phyloP scores from a whole-genome alignment of 2,113 vertebrate species.

The Lutjanus erythropterus region DNA sequence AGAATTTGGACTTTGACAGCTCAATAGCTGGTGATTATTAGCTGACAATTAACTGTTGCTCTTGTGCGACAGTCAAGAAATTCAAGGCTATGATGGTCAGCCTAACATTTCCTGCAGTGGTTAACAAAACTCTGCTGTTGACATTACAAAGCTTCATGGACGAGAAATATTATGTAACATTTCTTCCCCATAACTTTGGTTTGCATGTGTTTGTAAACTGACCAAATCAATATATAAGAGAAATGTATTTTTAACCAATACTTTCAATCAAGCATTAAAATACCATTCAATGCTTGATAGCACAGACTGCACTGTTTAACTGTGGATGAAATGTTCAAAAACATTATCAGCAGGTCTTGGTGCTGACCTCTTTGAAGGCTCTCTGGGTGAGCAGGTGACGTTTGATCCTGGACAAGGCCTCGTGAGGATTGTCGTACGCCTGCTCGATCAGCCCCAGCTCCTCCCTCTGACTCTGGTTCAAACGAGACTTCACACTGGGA shows the following conservation, averaged over 20 bases:
- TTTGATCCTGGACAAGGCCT: constrained; percentile 98
- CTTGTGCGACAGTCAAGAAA: not conserved
- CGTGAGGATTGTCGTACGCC: constrained; percentile 98
- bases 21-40: no score
- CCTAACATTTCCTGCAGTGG: not conserved
- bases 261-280: not conserved
- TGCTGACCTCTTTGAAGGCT: constrained; percentile 96
- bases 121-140: not conserved
- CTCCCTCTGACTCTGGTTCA: constrained; percentile 98
- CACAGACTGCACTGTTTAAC: not conserved
- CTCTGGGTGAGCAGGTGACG: constrained; percentile 98
- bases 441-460: constrained; percentile 98
- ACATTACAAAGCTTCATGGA: not conserved
- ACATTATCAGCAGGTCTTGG: not conserved
- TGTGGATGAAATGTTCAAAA: not conserved
- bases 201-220: not conserved
- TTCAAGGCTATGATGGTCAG: not conserved
- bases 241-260: not conserved
- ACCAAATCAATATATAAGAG: not conserved
- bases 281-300: no score
- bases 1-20: no score
- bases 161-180: not conserved
- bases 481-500: constrained; percentile 94
- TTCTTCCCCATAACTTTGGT: not conserved
- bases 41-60: no score